Percentiles rank a stretch among this genome's conserved stretches.
Conservation (phyloP, 2,888 invertebrate genomes). For the Noctua janthina region DNA sequence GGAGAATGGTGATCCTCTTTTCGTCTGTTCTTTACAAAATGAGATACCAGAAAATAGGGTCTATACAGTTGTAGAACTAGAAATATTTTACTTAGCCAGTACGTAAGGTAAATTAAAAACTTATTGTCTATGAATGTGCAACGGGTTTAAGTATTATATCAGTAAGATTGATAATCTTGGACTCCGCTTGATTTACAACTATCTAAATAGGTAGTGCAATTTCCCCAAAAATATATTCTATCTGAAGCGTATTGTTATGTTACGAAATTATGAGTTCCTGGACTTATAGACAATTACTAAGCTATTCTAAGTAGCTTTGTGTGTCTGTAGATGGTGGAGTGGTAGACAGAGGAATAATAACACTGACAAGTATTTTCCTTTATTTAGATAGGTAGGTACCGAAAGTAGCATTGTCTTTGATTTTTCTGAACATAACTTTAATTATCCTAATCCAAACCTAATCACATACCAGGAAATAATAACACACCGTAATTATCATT, state of each 20-base stretch:
- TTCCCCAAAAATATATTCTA: neutral
- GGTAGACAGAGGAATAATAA: neutral
- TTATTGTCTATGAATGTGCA: no score
- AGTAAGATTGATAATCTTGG: no score
- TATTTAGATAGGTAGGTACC: no score
- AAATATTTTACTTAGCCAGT: neutral
- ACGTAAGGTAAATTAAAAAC: no score
- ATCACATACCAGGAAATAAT: neutral
- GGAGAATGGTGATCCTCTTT: neutral
- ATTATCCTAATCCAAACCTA: slow-evolving; percentile 4
- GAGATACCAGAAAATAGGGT: neutral
- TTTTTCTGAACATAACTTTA: neutral
- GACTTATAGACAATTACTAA: neutral
- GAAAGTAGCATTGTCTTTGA: no score
- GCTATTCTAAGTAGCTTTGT: neutral
- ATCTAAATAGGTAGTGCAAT: neutral
- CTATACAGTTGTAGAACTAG: neutral
- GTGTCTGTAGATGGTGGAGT: neutral
- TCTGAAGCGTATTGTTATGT: neutral
- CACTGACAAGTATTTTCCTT: neutral
- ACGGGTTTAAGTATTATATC: no score
- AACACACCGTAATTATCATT: slow-evolving; percentile 19
- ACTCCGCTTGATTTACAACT: no score
- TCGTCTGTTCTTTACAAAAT: neutral
- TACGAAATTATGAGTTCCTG: neutral